phyloP scores from a whole-genome alignment of 2,888 invertebrate genomes.

The Deroplatys truncata region DNA sequence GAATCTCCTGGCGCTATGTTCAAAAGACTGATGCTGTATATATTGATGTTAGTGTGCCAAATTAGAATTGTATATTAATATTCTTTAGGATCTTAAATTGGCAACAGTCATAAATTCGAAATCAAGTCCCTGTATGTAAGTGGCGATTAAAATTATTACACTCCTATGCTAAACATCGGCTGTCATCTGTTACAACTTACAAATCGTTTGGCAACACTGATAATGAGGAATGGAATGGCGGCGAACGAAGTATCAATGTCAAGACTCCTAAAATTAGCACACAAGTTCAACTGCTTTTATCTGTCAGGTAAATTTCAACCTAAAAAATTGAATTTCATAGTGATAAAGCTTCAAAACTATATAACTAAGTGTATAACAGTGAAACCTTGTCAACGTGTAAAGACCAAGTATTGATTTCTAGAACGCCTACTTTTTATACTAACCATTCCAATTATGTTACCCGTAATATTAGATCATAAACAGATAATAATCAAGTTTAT shows the following conservation, averaged over 20 bases:
- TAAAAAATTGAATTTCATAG: neutral
- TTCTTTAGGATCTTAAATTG: too few species aligned
- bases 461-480: too few species aligned
- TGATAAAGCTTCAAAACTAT: neutral
- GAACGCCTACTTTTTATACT: conserved; percentile 25
- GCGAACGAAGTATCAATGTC: conserved; percentile 47
- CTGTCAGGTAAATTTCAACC: conserved; percentile 64
- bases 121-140: too few species aligned
- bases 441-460: neutral
- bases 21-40: too few species aligned
- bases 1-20: too few species aligned
- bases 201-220: neutral
- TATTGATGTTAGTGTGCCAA: too few species aligned
- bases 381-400: neutral
- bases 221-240: conserved; percentile 30
- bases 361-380: too few species aligned
- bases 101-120: too few species aligned
- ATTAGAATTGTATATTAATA: too few species aligned
- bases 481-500: too few species aligned
- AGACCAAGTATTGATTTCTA: conserved; percentile 20
- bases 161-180: too few species aligned
- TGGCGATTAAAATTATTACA: too few species aligned
- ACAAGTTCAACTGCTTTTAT: conserved; percentile 87
- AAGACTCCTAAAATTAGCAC: conserved; percentile 71
- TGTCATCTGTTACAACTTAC: neutral